Conservation (phyloP, 2,113 vertebrate genomes). For the Campylomormyrus tamandua region DNA sequence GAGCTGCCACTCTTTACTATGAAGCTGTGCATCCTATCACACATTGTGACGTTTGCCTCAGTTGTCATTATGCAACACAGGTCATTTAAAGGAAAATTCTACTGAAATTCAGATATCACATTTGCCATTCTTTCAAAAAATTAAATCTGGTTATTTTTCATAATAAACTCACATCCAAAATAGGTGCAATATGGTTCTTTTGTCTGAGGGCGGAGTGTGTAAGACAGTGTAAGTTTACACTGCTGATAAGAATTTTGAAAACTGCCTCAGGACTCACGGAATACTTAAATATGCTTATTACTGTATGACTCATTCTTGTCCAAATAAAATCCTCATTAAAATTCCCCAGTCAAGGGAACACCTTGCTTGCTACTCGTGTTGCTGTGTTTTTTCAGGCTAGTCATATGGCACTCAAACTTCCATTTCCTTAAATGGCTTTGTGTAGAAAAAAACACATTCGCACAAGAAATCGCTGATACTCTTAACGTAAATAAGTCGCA, state of each 20-base stretch:
- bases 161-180: background rate
- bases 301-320: conserved; percentile 5
- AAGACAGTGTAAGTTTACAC: background rate
- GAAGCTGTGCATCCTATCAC: background rate
- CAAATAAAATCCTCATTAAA: background rate
- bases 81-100: background rate
- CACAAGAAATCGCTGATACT: background rate
- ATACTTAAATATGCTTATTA: background rate
- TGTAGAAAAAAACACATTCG: background rate
- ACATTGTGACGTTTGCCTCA: background rate
- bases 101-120: background rate
- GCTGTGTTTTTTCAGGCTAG: background rate
- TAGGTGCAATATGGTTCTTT: background rate
- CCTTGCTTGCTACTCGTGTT: background rate
- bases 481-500: background rate
- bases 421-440: background rate
- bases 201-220: background rate
- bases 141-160: background rate
- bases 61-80: background rate
- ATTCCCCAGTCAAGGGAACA: background rate
- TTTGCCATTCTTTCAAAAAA: background rate
- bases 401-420: background rate
- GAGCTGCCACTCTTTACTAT: background rate
- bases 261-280: background rate
- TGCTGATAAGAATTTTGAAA: background rate